Conservation (phyloP, 1,140 invertebrate genomes). For the Acromyrmex heyeri region DNA sequence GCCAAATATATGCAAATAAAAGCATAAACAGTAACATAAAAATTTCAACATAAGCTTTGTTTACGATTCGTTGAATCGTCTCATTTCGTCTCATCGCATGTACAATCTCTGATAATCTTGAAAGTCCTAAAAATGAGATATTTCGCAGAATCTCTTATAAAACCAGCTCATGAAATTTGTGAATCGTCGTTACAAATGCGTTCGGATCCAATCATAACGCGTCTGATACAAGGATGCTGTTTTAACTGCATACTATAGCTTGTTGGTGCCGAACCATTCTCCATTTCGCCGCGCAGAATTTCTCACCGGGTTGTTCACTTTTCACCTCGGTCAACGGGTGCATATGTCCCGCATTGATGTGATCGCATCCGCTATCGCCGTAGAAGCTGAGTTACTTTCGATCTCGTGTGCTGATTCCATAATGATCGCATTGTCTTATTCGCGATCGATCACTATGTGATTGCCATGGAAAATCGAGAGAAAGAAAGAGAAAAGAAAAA, state of each 20-base stretch:
- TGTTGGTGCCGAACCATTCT: slow-evolving; percentile 1
- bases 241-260: background rate
- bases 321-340: slow-evolving; percentile 69
- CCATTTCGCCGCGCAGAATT: slow-evolving; percentile 43
- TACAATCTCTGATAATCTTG: background rate
- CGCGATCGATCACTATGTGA: background rate
- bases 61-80: background rate
- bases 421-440: slow-evolving; percentile 51
- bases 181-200: background rate
- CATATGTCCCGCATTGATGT: slow-evolving; percentile 66
- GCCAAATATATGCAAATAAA: background rate
- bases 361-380: slow-evolving; percentile 45
- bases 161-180: background rate
- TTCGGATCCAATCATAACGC: background rate
- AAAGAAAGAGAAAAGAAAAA: slow-evolving; percentile 12
- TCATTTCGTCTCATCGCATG: background rate
- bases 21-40: background rate
- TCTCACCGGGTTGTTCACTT: slow-evolving; percentile 72
- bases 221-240: background rate
- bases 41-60: background rate
- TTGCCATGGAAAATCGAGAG: background rate
- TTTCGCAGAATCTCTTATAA: background rate
- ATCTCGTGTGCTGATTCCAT: slow-evolving; percentile 55
- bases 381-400: slow-evolving; percentile 58
- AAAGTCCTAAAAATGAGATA: background rate